Base-by-base conservation (phyloP, 2,113 vertebrate genomes). In the Pterophyllum scalare region DNA sequence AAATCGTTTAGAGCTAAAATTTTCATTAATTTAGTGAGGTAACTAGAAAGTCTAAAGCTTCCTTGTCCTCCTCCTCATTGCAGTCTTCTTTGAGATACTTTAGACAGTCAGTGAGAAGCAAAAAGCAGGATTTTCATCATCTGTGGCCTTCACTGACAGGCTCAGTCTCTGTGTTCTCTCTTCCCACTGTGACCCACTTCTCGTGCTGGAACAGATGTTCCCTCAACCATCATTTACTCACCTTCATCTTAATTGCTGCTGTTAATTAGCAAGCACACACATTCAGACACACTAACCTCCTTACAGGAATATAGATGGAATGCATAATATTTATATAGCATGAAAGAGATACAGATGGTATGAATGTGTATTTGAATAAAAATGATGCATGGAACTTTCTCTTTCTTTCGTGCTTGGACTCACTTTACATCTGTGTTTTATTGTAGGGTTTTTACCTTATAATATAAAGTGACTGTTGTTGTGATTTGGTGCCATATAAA, bases 161-260 rank as follows among this genome's bases (percentile, higher is more conserved):
- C 75, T 84, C 40, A 17, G 33, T 20, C 59, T 82, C 83, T 77
- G 28, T 64, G 62, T 58, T 77, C 28, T 77, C 28, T 46, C 33
- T 70, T 38, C 72, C 28, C 49, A 35, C 77, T 83, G 58, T 90
- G 87, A 88, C 91, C 89, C 82, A 90, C 81, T 93, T 94, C 86
- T 92, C 82, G 84, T 81, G 81, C 77, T 74, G 70, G 80, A 93
- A 89, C 89, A 91, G 92, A 92, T 94, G 91, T 90, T 93, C 88
- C 87, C 91, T 78, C 56, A 59, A 72, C 84, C 86, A 92, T 94
- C 80, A 91, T 94, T 94, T 94, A 86, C 91, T 93, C 86, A 81
- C 86, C 86, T 93, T 92, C 92, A 88, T 87, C 92, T 92, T 96
- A 95, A 95, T 96, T 93, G 94, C 87, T 88, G 83, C 65, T 78